Percentiles rank a stretch among this genome's conserved stretches.
phyloP scores from a whole-genome alignment of 2,888 invertebrate genomes.

The Noctua pronuba region DNA sequence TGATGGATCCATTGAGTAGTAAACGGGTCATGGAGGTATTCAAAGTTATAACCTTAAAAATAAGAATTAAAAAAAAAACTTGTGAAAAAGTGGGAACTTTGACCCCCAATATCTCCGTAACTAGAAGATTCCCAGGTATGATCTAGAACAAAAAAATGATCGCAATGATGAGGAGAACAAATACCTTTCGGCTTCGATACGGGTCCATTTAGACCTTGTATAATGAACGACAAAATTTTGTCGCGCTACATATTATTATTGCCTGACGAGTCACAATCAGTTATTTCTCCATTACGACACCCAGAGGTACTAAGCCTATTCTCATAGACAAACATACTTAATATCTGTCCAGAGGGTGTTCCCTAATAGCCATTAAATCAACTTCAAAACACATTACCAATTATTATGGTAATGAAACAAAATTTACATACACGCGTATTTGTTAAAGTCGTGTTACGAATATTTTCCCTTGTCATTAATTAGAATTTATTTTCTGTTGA shows the following conservation, averaged over 20 bases:
- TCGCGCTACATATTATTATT: neutral
- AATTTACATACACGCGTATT: conserved; percentile 56
- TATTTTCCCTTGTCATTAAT: conserved; percentile 56
- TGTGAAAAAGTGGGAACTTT: too few relatives aligned
- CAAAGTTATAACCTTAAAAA: too few relatives aligned
- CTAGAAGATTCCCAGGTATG: too few relatives aligned
- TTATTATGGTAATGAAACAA: conserved; percentile 55
- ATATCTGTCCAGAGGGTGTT: conserved; percentile 41
- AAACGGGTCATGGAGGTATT: conserved; percentile 16
- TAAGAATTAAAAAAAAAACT: too few relatives aligned
- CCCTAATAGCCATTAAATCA: conserved; percentile 58
- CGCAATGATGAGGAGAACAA: too few relatives aligned
- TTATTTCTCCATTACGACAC: conserved; percentile 24
- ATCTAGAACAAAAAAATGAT: too few relatives aligned
- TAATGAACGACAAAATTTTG: neutral
- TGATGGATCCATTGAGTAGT: too few relatives aligned
- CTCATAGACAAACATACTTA: conserved; percentile 33
- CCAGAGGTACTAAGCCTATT: conserved; percentile 10
- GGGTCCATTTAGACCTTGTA: too few relatives aligned
- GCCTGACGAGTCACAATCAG: conserved; percentile 47
- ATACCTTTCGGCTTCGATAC: too few relatives aligned
- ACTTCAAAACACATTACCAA: conserved; percentile 56
- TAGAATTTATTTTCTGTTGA: conserved; percentile 57
- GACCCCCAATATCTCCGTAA: too few relatives aligned
- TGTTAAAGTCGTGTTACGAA: conserved; percentile 38